Percentiles rank a stretch among this genome's conserved stretches.
Evolutionary conservation across 2,888 invertebrate genomes (phyloP).

Genomic region (Colletes collaris): DNA sequence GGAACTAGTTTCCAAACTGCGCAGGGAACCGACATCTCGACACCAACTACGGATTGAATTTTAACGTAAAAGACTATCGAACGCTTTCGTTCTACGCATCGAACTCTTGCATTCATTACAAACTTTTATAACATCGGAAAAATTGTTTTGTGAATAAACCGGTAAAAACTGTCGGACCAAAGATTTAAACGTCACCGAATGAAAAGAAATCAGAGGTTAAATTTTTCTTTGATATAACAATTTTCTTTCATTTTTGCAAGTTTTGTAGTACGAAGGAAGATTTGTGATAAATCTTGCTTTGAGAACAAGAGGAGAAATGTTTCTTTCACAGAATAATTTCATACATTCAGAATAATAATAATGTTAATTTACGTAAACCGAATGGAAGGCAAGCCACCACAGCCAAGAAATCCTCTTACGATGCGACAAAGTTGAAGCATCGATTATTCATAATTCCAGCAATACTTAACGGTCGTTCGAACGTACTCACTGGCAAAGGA

Average conservation of each 20-base stretch:
- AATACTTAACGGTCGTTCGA: not conserved
- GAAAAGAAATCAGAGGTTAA: too few species aligned
- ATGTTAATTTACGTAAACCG: too few species aligned
- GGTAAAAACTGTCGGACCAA: too few species aligned
- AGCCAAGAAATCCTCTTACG: not conserved
- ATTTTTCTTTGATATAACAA: too few species aligned
- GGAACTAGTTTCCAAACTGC: conserved; percentile 63
- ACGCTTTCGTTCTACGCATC: not conserved
- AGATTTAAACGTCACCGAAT: too few species aligned
- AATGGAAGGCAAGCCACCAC: too few species aligned
- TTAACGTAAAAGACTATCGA: conserved; percentile 49
- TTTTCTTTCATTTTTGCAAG: too few species aligned
- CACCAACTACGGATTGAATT: conserved; percentile 55
- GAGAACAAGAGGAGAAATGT: too few species aligned
- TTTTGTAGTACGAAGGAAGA: too few species aligned
- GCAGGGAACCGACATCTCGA: conserved; percentile 27
- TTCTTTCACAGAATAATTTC: too few species aligned
- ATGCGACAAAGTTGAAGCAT: not conserved
- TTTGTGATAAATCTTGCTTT: too few species aligned
- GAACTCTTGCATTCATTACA: not conserved
- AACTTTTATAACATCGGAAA: conserved; percentile 7
- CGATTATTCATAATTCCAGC: not conserved
- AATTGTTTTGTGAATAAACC: not conserved
- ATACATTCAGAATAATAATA: too few species aligned
- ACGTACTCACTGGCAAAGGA: not conserved